These are phyloP conservation scores for Himalopsyche kuldschensis DNA, from an alignment of 2,888 invertebrate species.

Conservation along the genomic window DNA sequence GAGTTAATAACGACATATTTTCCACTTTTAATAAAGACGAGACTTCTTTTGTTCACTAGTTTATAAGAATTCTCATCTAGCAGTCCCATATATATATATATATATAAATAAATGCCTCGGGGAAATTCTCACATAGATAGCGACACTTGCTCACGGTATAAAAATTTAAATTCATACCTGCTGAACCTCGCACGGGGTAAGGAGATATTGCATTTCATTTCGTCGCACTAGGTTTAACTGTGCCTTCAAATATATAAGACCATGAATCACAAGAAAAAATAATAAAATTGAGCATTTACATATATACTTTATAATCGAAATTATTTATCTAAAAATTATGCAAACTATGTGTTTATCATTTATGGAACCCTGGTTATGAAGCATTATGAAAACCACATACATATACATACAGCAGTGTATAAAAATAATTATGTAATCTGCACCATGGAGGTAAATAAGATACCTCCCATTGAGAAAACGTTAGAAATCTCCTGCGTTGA, in stretches of 20 bases:
- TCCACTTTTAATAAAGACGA: background rate
- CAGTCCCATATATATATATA: background rate
- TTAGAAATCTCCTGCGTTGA: too few relatives aligned
- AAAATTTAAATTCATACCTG: conserved; percentile 22
- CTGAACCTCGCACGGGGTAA: conserved; percentile 4
- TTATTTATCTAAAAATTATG: too few relatives aligned
- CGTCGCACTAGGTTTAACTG: conserved; percentile 8
- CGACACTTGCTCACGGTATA: background rate
- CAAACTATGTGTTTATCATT: too few relatives aligned
- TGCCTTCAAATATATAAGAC: background rate
- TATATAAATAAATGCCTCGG: background rate
- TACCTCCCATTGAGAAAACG: too few relatives aligned
- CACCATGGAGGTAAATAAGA: too few relatives aligned
- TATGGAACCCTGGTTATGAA: too few relatives aligned
- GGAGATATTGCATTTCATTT: conserved; percentile 26
- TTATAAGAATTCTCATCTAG: background rate
- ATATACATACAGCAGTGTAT: too few relatives aligned
- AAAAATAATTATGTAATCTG: too few relatives aligned
- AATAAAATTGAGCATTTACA: background rate
- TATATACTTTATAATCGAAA: background rate
- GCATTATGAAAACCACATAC: too few relatives aligned
- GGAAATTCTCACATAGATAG: background rate
- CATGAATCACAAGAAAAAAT: background rate
- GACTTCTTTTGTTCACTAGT: background rate
- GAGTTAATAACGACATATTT: background rate